Evolutionary conservation across 2,797 vertebrate genomes (phyloP).

Genomic region (Chrysocyon brachyurus): DNA sequence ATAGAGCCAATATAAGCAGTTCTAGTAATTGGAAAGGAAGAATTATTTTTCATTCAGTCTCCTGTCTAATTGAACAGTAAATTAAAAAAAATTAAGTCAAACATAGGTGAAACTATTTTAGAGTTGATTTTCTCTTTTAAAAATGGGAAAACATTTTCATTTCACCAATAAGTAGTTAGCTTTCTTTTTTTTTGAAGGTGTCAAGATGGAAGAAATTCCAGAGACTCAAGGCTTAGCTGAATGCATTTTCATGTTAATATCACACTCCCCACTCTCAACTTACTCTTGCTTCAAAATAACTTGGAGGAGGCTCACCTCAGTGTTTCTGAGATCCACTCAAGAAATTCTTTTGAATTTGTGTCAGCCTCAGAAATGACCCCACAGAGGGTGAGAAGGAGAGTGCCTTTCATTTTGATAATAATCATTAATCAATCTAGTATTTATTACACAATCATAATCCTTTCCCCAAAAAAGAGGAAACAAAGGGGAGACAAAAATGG

Average conservation of each 20-base stretch:
- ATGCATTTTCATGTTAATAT: not conserved
- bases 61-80: constrained; percentile 63
- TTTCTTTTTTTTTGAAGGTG: not conserved
- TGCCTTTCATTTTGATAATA: not conserved
- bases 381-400: not conserved
- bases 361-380: not conserved
- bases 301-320: not conserved
- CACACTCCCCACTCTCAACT: not conserved
- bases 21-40: constrained; percentile 64
- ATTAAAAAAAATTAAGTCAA: constrained; percentile 73
- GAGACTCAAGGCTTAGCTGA: not conserved
- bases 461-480: not conserved
- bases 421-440: not conserved
- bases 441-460: not conserved
- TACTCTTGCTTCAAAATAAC: not conserved
- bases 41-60: constrained; percentile 62
- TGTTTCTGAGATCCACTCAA: not conserved
- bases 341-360: not conserved
- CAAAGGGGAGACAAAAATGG: constrained; percentile 15
- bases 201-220: not conserved
- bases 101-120: constrained; percentile 46
- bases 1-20: constrained; percentile 28
- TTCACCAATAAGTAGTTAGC: not conserved
- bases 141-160: not conserved
- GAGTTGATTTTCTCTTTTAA: constrained; percentile 12